These are phyloP conservation scores for Ariopsis seemanni DNA, from an alignment of 2,113 vertebrate species.

Conservation along the genomic window DNA sequence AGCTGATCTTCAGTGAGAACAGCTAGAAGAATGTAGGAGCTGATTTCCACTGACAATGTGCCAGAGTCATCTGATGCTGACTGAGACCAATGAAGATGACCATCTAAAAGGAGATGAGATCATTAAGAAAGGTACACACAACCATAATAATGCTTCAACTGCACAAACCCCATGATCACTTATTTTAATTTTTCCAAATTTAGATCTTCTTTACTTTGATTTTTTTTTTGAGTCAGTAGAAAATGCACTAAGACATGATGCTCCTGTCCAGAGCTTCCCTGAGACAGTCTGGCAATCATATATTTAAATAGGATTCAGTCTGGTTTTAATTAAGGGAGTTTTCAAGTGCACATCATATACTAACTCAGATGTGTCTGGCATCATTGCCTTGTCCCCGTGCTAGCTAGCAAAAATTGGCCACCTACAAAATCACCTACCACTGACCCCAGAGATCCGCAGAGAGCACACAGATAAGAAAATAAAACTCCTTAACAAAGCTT, in stretches of 20 bases:
- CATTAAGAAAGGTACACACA: not conserved
- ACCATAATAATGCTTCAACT: not conserved
- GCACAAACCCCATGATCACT: not conserved
- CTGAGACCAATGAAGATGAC: constrained; percentile 47
- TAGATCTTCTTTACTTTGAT: not conserved
- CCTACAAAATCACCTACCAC: not conserved
- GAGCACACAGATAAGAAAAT: too few species aligned
- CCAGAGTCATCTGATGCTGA: not conserved
- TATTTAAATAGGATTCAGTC: too few species aligned
- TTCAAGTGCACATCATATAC: too few species aligned
- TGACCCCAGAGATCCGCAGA: not conserved
- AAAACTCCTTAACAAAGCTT: too few species aligned
- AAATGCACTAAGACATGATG: too few species aligned
- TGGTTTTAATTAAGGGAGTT: too few species aligned
- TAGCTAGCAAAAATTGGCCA: not conserved
- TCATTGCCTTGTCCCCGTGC: not conserved
- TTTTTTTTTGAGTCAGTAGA: not conserved
- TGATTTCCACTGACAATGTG: not conserved
- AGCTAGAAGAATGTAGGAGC: not conserved
- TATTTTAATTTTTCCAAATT: not conserved
- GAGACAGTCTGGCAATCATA: too few species aligned
- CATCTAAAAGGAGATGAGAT: not conserved
- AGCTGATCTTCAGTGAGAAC: not conserved
- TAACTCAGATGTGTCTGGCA: not conserved
- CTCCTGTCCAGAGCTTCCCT: too few species aligned